Conservation (phyloP, 2,113 vertebrate genomes). For the Anolis carolinensis region DNA sequence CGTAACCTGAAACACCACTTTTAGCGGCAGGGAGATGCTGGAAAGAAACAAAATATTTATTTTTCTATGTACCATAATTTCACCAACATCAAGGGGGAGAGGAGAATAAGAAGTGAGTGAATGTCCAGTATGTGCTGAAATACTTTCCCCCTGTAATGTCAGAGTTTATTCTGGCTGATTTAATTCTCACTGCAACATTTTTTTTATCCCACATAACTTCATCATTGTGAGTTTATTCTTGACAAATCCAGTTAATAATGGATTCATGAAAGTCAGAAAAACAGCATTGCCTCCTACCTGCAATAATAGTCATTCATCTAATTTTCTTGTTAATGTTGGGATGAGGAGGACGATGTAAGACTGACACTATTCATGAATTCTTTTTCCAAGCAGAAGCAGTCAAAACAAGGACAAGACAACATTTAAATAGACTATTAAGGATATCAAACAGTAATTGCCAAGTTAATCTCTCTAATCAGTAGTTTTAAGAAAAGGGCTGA, state of each 20-base stretch:
- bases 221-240: constrained; percentile 65
- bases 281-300: constrained; percentile 1
- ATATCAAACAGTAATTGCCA: constrained; percentile 66
- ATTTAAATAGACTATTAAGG: constrained; percentile 69
- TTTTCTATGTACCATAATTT: constrained; percentile 30
- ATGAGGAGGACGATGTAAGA: constrained; percentile 55
- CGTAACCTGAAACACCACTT: constrained; percentile 52
- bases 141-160: constrained; percentile 14
- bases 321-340: constrained; percentile 68
- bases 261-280: constrained; percentile 23
- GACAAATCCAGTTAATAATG: constrained; percentile 65
- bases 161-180: constrained; percentile 51
- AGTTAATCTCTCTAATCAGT: constrained; percentile 75
- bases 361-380: constrained; percentile 60
- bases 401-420: constrained; percentile 62
- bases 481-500: constrained; percentile 68
- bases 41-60: constrained; percentile 25
- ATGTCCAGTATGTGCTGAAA: constrained; percentile 22
- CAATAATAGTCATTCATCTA: constrained; percentile 67
- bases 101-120: not conserved
- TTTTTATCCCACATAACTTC: constrained; percentile 50
- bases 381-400: constrained; percentile 60
- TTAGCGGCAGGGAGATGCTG: constrained; percentile 20
- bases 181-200: constrained; percentile 54
- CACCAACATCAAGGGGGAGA: constrained; percentile 6